Conservation (phyloP, 2,888 invertebrate species). For the Cerastis leucographa region DNA sequence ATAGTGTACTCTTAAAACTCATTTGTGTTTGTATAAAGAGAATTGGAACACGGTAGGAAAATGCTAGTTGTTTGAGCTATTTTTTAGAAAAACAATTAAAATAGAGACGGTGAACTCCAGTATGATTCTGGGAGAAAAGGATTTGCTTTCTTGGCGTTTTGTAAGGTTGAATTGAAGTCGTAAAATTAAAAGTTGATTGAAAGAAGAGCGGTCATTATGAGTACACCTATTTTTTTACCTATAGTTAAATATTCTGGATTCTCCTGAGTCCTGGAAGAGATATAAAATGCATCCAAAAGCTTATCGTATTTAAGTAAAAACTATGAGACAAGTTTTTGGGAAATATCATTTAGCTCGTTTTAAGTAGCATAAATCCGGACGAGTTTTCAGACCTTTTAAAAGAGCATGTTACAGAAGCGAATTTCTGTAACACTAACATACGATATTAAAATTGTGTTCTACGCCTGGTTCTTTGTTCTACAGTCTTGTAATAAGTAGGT, state of each 20-base stretch:
- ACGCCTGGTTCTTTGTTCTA: background rate
- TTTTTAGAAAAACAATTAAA: constrained; percentile 26
- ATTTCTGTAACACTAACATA: constrained; percentile 4
- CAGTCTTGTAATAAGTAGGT: background rate
- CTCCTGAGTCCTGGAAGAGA: background rate
- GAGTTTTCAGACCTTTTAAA: background rate
- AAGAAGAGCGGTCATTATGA: background rate
- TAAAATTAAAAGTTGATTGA: constrained; percentile 2
- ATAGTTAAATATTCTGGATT: background rate
- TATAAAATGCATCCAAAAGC: background rate
- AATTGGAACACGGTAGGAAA: constrained; percentile 18
- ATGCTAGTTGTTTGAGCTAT: constrained; percentile 9
- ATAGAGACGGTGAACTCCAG: background rate
- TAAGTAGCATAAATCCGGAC: background rate
- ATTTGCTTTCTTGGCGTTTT: background rate
- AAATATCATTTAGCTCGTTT: background rate
- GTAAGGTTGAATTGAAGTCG: background rate
- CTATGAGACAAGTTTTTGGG: background rate
- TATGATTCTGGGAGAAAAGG: constrained; percentile 13
- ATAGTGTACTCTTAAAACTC: constrained; percentile 5
- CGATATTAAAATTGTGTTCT: constrained; percentile 27
- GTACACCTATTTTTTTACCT: background rate
- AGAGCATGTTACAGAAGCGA: background rate
- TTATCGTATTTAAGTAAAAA: background rate
- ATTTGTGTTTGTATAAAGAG: constrained; percentile 17